Conservation (phyloP, 1,140 invertebrate genomes). For the Pseudomyrmex cubaensis region DNA sequence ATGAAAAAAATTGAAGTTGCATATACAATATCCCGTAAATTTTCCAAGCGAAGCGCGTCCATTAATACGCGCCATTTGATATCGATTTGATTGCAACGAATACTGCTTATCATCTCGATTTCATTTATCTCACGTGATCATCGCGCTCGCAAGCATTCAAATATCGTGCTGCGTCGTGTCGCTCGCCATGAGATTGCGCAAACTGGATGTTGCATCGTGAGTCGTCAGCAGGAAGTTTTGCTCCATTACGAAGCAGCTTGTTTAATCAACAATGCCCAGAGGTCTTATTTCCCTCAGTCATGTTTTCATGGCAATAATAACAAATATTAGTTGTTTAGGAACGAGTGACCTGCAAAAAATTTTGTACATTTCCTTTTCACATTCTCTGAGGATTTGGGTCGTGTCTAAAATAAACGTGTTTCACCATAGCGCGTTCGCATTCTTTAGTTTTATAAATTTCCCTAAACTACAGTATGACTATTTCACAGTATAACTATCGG, state of each 20-base stretch:
- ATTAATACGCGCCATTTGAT: constrained; percentile 36
- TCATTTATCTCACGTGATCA: constrained; percentile 37
- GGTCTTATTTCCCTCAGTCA: constrained; percentile 7
- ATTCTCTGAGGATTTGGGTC: background rate
- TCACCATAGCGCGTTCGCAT: too few species aligned
- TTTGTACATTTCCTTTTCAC: background rate
- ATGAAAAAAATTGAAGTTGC: constrained; percentile 12
- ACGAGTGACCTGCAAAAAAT: too few species aligned
- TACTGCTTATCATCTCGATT: constrained; percentile 42
- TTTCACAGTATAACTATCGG: too few species aligned
- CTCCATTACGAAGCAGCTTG: constrained; percentile 53
- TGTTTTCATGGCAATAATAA: constrained; percentile 53
- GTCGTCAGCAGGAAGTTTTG: constrained; percentile 38
- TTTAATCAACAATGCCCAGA: constrained; percentile 48
- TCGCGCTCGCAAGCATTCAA: constrained; percentile 18
- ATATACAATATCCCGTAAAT: constrained; percentile 2
- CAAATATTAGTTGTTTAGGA: background rate
- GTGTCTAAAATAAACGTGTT: constrained; percentile 2
- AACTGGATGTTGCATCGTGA: constrained; percentile 36
- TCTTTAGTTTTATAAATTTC: too few species aligned
- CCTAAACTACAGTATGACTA: too few species aligned
- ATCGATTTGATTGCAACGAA: constrained; percentile 31
- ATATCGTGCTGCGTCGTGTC: constrained; percentile 15
- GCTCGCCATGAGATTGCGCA: constrained; percentile 16
- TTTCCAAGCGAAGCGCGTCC: background rate